Percentiles rank a stretch among this genome's conserved stretches.
Conservation (phyloP, 2,888 invertebrate species). For the Drosophila crucigera region DNA sequence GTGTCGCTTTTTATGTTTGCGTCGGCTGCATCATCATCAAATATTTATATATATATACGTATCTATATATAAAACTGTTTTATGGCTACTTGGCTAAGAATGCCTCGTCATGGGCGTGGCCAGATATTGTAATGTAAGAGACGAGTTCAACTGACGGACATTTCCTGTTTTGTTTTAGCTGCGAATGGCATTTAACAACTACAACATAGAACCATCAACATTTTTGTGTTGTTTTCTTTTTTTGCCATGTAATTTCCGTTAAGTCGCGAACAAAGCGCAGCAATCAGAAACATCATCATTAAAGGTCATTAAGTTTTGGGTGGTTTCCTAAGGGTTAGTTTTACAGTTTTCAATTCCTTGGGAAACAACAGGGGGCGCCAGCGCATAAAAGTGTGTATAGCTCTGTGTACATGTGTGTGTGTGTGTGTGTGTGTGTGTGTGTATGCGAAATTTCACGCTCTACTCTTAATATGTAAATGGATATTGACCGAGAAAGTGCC, state of each 20-base stretch:
- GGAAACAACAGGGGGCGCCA: constrained; percentile 33
- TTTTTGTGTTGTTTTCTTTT: neutral
- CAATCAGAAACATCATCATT: constrained; percentile 58
- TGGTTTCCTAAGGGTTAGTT: constrained; percentile 45
- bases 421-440: neutral
- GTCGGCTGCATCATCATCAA: constrained; percentile 3
- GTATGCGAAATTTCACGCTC: constrained; percentile 42
- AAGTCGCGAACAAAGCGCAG: constrained; percentile 27
- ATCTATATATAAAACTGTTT: constrained; percentile 44
- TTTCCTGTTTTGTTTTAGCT: constrained; percentile 30
- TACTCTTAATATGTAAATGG: constrained; percentile 50
- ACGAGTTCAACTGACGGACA: constrained; percentile 12
- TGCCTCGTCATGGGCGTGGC: constrained; percentile 35
- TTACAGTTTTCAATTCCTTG: constrained; percentile 31
- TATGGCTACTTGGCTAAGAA: constrained; percentile 38
- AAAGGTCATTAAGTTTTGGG: constrained; percentile 62
- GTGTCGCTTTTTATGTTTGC: constrained; percentile 40
- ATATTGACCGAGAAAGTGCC: constrained; percentile 44
- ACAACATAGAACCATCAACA: constrained; percentile 12
- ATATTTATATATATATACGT: neutral
- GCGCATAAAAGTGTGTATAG: constrained; percentile 2
- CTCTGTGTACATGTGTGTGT: neutral
- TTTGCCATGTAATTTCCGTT: constrained; percentile 57
- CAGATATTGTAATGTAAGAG: constrained; percentile 24
- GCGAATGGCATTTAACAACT: constrained; percentile 22